phyloP scores from a whole-genome alignment of 2,797 vertebrate genomes.

The Streptopelia turtur region DNA sequence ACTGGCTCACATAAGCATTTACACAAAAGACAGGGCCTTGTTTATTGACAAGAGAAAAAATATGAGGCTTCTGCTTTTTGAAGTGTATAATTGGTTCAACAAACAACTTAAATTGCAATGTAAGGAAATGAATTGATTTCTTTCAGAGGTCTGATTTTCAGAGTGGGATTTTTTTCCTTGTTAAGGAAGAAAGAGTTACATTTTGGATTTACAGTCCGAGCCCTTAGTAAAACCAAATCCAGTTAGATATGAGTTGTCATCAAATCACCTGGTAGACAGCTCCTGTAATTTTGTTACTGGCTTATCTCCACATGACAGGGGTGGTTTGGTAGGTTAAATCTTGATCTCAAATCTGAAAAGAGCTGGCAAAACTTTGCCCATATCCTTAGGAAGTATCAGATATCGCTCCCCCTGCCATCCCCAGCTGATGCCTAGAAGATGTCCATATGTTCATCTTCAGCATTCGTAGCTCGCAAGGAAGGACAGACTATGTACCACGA shows the following conservation, averaged over 20 bases:
- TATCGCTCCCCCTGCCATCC: not conserved
- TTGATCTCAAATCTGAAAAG: not conserved
- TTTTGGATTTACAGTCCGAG: not conserved
- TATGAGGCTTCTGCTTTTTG: not conserved
- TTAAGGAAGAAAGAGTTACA: not conserved
- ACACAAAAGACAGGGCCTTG: not conserved
- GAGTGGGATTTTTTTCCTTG: not conserved
- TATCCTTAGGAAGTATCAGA: not conserved
- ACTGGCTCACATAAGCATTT: not conserved
- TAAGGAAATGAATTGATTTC: not conserved
- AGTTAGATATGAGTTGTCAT: not conserved
- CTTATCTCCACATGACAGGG: not conserved
- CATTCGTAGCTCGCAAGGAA: not conserved
- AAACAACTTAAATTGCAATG: not conserved
- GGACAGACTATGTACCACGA: not conserved
- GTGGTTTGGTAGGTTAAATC: not conserved
- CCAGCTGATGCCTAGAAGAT: not conserved
- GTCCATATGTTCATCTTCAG: not conserved
- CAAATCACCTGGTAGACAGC: not conserved
- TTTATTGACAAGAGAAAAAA: not conserved
- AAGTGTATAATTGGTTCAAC: not conserved
- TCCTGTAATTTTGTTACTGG: not conserved
- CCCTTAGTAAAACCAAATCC: not conserved
- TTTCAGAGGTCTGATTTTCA: not conserved
- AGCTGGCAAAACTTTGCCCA: not conserved